phyloP scores from a whole-genome alignment of 1,140 invertebrate genomes.

The Apis florea region DNA sequence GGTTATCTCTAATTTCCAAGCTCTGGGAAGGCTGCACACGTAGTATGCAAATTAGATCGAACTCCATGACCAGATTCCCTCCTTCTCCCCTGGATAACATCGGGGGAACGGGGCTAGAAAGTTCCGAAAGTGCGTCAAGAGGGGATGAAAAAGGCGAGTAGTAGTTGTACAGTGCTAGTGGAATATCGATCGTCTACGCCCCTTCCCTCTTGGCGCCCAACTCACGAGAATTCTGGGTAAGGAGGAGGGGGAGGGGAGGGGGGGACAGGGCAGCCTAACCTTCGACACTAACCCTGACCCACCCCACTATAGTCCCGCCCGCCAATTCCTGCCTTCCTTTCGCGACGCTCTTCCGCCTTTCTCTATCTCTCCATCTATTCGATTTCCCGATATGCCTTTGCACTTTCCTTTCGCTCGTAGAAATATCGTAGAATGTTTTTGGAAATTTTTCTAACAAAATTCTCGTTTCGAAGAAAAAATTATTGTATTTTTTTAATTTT shows the following conservation, averaged over 20 bases:
- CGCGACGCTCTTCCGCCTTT: neutral
- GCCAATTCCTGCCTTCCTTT: slow-evolving; percentile 18
- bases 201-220: slow-evolving; percentile 1
- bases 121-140: neutral
- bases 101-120: neutral
- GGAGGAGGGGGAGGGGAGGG: slow-evolving; percentile 15
- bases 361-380: neutral
- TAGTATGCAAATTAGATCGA: slow-evolving; percentile 31
- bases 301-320: slow-evolving; percentile 37
- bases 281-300: slow-evolving; percentile 66
- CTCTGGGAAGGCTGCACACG: neutral
- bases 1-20: neutral
- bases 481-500: too few relatives aligned
- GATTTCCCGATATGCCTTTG: too few relatives aligned
- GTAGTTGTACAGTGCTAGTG: neutral
- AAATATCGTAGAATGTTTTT: too few relatives aligned
- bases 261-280: slow-evolving; percentile 53
- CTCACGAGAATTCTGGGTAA: slow-evolving; percentile 15
- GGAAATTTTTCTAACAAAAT: too few relatives aligned
- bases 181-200: slow-evolving; percentile 49
- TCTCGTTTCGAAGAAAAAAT: too few relatives aligned
- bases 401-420: too few relatives aligned
- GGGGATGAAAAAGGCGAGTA: slow-evolving; percentile 15
- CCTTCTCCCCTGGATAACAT: neutral
- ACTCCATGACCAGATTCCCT: too few relatives aligned